Conservation (phyloP, 2,888 invertebrate genomes). For the Lithophane leautieri region DNA sequence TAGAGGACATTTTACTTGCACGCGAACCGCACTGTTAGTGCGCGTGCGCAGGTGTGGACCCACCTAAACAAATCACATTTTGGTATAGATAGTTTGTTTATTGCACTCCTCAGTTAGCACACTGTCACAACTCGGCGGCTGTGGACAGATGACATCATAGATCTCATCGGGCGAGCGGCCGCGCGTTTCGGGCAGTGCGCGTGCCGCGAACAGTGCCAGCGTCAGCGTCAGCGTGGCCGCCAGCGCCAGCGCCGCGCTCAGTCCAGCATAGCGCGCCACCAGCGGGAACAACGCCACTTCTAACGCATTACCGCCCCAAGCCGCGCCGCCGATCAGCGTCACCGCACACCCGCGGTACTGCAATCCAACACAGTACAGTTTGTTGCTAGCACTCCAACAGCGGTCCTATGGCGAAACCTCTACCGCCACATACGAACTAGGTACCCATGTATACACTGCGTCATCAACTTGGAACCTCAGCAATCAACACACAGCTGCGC, state of each 20-base stretch:
- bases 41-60: too few relatives aligned
- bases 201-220: conserved; percentile 65
- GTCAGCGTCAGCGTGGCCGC: conserved; percentile 72
- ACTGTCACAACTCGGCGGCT: background rate
- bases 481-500: background rate
- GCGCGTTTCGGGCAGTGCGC: conserved; percentile 78
- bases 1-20: too few relatives aligned
- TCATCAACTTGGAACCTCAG: background rate
- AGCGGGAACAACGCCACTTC: conserved; percentile 76
- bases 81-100: conserved; percentile 28
- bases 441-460: background rate
- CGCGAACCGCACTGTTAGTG: too few relatives aligned
- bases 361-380: background rate
- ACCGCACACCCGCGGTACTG: conserved; percentile 82
- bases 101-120: conserved; percentile 11
- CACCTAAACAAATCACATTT: conserved; percentile 28
- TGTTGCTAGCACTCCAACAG: too few relatives aligned
- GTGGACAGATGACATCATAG: conserved; percentile 65
- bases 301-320: conserved; percentile 74
- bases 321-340: conserved; percentile 72
- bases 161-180: conserved; percentile 71
- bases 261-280: conserved; percentile 59
- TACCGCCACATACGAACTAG: background rate
- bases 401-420: background rate
- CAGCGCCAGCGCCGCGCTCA: conserved; percentile 68